Evolutionary conservation across 2,113 vertebrate genomes (phyloP), one percentile per base, ranked within the genome.

Genomic region (Strix aluco): DNA sequence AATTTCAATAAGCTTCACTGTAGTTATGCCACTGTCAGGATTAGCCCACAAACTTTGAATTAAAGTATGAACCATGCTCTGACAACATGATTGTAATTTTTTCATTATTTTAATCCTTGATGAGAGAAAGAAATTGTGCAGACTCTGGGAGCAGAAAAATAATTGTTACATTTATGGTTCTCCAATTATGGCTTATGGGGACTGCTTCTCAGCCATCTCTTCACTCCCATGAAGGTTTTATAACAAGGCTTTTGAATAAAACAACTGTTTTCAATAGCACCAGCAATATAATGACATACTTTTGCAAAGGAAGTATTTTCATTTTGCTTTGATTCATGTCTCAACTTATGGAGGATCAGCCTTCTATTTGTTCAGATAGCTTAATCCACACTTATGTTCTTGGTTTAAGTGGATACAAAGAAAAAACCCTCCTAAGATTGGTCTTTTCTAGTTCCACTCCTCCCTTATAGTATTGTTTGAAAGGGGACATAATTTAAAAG

Each of bases 171-270:
- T 94, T 98, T 97, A 96, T 93, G 82, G 96, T 94, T 97, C 81
- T 96, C 92, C 97, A 96, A 87, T 97, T 98, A 97, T 86, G 72
- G 97, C 86, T 98, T 98, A 97, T 81, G 80, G 61, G 83, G 22
- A 93, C 52, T 15, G 92, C 52, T 96, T 89, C 87, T 97, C 13
- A 54, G 82, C 90, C 95, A 94, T 85, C 90, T 97, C 95, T 96
- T 97, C 86, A 66, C 87, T 91, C 85, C 95, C 84, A 95, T 94
- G 91, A 97, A 97, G 94, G 85, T 96, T 96, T 97, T 95, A 92
- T 94, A 97, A 96, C 84, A 96, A 95, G 81, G 86, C 44, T 95
- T 98, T 96, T 97, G 87, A 95, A 97, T 94, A 97, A 97, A 98
- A 92, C 63, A 94, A 94, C 75, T 88, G 86, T 97, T 97, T 96